Conservation (phyloP, 2,797 vertebrate species). For the Manis javanica region DNA sequence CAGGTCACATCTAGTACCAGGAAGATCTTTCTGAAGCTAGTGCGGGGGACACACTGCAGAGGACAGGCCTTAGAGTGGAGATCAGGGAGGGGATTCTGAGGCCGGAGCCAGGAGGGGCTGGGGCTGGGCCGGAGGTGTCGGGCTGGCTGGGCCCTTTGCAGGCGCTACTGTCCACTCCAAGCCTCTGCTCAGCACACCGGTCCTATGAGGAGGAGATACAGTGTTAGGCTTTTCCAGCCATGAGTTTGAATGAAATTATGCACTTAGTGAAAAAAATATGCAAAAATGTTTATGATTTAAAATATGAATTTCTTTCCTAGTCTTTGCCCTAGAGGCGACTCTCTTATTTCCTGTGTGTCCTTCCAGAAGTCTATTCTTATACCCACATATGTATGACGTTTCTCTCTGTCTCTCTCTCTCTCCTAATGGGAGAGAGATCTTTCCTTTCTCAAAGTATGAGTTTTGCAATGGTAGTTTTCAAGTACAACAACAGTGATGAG, state of each 20-base stretch:
- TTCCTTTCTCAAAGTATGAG: neutral
- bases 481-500: neutral
- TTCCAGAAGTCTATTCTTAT: neutral
- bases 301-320: neutral
- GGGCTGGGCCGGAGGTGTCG: neutral
- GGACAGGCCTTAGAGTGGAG: no score
- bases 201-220: neutral
- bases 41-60: neutral
- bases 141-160: neutral
- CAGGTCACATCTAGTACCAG: neutral
- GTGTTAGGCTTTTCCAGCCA: neutral
- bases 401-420: neutral
- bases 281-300: neutral
- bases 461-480: neutral
- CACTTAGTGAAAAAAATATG: neutral
- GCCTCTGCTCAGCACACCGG: neutral
- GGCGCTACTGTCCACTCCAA: neutral
- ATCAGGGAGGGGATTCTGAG: neutral
- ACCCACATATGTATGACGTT: neutral
- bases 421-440: neutral
- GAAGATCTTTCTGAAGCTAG: neutral
- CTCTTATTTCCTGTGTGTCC: neutral
- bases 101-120: neutral
- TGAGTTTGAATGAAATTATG: neutral
- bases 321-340: neutral